phyloP scores from a whole-genome alignment of 2,888 invertebrate species.

The Zele albiditarsus region DNA sequence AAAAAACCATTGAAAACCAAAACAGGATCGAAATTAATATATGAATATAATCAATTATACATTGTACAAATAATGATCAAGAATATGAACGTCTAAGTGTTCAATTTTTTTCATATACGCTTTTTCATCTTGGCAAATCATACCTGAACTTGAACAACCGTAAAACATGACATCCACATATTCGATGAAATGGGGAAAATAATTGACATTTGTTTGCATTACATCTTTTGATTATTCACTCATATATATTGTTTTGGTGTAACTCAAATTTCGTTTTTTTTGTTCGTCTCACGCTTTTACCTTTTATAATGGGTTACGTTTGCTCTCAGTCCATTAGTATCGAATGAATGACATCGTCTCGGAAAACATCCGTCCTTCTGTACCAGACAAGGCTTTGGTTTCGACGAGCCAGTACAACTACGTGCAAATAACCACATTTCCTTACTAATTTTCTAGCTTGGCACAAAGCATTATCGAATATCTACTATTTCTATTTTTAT shows the following conservation, averaged over 20 bases:
- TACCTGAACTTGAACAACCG: background rate
- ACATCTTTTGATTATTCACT: background rate
- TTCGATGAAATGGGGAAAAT: background rate
- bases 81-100: background rate
- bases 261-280: background rate
- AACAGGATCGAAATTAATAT: background rate
- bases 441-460: constrained; percentile 65
- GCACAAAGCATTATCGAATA: constrained; percentile 57
- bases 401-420: constrained; percentile 78
- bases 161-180: background rate
- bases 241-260: background rate
- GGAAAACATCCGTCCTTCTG: constrained; percentile 75
- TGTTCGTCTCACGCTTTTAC: constrained; percentile 10
- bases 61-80: background rate
- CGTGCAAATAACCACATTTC: constrained; percentile 72
- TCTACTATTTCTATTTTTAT: constrained; percentile 24
- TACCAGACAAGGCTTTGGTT: constrained; percentile 80
- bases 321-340: constrained; percentile 74
- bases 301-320: constrained; percentile 61
- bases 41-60: background rate
- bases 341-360: constrained; percentile 74
- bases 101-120: background rate
- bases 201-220: background rate
- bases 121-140: background rate
- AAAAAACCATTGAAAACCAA: constrained; percentile 6